These are phyloP conservation scores for Tachuris rubrigastra DNA, from an alignment of 2,113 vertebrate species.

Conservation along the genomic window DNA sequence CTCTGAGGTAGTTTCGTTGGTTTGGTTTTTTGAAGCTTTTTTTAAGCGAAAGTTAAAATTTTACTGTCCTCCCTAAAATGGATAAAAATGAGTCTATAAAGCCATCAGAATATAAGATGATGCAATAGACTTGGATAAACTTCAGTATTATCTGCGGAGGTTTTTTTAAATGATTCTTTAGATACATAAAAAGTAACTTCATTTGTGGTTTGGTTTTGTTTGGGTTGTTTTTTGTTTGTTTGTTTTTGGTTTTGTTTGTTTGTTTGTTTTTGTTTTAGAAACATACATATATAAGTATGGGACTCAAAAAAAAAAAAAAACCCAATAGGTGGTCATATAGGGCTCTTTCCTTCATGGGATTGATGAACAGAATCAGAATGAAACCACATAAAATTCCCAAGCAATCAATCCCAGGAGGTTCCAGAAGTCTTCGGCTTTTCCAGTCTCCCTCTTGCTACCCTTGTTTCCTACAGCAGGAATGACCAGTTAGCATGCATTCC, in stretches of 20 bases:
- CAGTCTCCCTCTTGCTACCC: not conserved
- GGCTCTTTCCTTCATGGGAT: not conserved
- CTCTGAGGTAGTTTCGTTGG: not conserved
- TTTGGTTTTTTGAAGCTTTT: not conserved
- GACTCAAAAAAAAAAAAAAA: not conserved
- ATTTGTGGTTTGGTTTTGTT: too few relatives aligned
- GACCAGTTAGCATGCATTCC: not conserved
- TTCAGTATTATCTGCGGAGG: not conserved
- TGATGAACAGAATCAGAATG: not conserved
- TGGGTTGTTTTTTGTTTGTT: too few relatives aligned
- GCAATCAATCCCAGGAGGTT: not conserved
- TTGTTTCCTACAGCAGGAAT: not conserved
- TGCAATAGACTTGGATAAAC: not conserved
- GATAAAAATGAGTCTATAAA: not conserved
- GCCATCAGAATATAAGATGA: not conserved
- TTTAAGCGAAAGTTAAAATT: not conserved
- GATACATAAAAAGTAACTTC: not conserved
- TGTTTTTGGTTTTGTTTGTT: too few relatives aligned
- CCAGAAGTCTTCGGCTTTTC: not conserved
- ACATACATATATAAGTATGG: not conserved
- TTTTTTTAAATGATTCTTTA: not conserved
- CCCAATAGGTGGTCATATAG: not conserved
- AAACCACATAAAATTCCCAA: not conserved
- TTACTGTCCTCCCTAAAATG: not conserved
- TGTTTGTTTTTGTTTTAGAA: not conserved